These are phyloP conservation scores for Habrosyne pyritoides DNA, from an alignment of 2,888 invertebrate species.

Conservation along the genomic window DNA sequence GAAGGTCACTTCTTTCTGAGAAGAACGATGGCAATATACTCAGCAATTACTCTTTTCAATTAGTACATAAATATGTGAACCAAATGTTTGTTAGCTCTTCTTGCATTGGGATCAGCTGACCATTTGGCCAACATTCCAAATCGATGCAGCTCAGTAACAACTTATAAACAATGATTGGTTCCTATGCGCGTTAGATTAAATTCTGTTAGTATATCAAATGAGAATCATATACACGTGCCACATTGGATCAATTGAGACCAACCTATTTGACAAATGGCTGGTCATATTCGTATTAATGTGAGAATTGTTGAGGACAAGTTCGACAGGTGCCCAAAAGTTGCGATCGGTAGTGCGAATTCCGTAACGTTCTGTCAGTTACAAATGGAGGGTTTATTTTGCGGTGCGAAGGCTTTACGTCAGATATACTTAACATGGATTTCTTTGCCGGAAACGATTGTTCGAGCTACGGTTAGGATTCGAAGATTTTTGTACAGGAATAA, in stretches of 20 bases:
- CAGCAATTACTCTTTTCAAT: no score
- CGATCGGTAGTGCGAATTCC: neutral
- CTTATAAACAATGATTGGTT: no score
- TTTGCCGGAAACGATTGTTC: neutral
- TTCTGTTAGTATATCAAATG: no score
- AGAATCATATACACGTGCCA: neutral
- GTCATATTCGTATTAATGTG: neutral
- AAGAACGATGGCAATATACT: no score
- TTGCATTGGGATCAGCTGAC: no score
- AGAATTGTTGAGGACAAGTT: conserved; percentile 7
- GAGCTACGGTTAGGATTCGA: neutral
- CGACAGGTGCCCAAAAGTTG: conserved; percentile 6
- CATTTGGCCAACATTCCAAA: no score
- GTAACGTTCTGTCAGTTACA: conserved; percentile 4
- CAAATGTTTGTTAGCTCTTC: no score
- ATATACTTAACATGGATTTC: neutral
- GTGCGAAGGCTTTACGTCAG: neutral
- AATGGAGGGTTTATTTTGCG: neutral
- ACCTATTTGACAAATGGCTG: neutral
- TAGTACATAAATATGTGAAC: no score
- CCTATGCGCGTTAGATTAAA: no score
- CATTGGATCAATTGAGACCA: neutral
- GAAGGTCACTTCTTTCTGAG: no score
- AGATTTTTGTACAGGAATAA: neutral
- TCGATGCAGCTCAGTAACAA: no score